Evolutionary conservation across 1,140 invertebrate species (phyloP).

Genomic region (Hetaerina americana): DNA sequence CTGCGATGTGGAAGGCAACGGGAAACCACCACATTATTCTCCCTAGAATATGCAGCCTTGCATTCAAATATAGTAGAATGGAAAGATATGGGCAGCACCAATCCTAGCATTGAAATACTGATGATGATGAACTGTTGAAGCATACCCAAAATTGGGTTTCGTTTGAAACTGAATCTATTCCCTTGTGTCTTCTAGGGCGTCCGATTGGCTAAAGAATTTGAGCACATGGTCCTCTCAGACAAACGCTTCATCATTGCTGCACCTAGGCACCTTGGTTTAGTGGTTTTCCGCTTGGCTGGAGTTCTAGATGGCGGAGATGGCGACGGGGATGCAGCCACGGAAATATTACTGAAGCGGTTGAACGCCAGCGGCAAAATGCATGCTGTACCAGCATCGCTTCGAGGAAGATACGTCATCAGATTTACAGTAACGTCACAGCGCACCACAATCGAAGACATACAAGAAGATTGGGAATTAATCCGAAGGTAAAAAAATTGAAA

Average conservation of each 20-base stretch:
- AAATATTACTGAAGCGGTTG: slow-evolving; percentile 70
- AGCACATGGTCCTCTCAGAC: slow-evolving; percentile 66
- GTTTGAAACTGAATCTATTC: no score
- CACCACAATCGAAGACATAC: slow-evolving; percentile 79
- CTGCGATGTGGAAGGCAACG: no score
- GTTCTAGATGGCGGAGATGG: slow-evolving; percentile 44
- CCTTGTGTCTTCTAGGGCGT: slow-evolving; percentile 45
- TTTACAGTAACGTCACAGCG: slow-evolving; percentile 85
- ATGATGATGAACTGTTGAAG: no score
- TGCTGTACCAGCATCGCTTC: slow-evolving; percentile 78
- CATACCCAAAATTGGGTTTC: no score
- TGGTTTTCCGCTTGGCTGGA: slow-evolving; percentile 80
- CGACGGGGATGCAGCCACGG: slow-evolving; percentile 39
- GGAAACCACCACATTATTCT: no score
- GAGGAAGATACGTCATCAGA: slow-evolving; percentile 76
- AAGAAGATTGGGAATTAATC: slow-evolving; percentile 83
- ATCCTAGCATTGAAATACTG: no score
- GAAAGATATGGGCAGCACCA: no score
- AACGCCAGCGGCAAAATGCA: slow-evolving; percentile 77
- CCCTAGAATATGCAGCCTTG: no score
- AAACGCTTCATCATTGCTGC: slow-evolving; percentile 81
- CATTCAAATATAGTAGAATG: no score
- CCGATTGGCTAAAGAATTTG: slow-evolving; percentile 79
- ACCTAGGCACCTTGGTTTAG: slow-evolving; percentile 76
- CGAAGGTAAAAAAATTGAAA: slow-evolving; percentile 28